Evolutionary conservation across 1,140 invertebrate genomes (phyloP), one percentile per base, ranked within the genome.

Genomic region (Drosophila lacteicornis): DNA sequence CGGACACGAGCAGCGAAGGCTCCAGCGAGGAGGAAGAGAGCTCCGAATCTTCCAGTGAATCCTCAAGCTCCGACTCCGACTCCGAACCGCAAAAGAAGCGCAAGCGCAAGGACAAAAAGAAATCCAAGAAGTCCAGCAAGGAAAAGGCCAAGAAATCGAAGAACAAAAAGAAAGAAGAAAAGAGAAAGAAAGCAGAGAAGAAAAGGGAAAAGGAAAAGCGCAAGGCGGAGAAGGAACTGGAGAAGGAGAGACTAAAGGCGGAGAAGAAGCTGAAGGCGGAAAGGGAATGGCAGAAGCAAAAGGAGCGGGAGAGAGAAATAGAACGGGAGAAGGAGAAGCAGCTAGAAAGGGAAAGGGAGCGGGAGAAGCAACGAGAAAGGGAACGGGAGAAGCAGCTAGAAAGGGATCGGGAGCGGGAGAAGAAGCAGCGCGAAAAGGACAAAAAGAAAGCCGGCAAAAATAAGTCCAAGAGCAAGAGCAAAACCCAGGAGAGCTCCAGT

Each of bases 401-500:
- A n/a, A 53, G 46, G 6, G 57, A 36, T 30, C 4, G 4, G 27
- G 27, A 27, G 6, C 49, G 40, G 36, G 47, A 66, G 27, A 42
- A 81, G n/a, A 53, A 61, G 46, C 30, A 38, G 12, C 59, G 45
- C 8, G 27, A 33, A n/a, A 55, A 63, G 6, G 58, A 38, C 30
- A 38, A 47, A 13, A 75, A 76, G 27, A 66, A 58, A 17, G 19
- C 42, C 3, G 45, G 9, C n/a, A 57, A 84, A 27, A 83, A 75
- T 19, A 74, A 87, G 40, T 75, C 81, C 2, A 80, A 80, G n/a
- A 40, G 42, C 22, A 86, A 73, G 38, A 65, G 66, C 6, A 84
- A 83, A 36, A 69, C 61, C 12, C 58, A 60, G 1, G 38, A 79
- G 49, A 83, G 67, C 59, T 86, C 77, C 27, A 83, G 75, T 30